These are phyloP conservation scores for Sarcophaga subvicina DNA, from an alignment of 2,888 invertebrate genomes.

Conservation along the genomic window DNA sequence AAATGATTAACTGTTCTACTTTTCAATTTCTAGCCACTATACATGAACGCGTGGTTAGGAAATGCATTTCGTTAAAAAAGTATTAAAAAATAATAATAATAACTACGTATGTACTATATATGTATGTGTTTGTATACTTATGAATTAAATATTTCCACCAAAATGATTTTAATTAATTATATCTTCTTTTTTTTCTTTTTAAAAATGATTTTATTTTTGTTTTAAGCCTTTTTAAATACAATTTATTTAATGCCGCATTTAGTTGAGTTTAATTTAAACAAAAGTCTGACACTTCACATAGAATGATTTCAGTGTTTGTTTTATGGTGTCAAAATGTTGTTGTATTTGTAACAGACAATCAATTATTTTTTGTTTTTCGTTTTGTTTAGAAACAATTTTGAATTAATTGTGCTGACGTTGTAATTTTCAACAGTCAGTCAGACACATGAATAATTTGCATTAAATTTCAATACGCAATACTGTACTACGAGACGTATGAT, in stretches of 20 bases:
- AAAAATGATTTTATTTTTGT: no score
- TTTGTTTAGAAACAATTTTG: neutral
- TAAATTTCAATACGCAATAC: neutral
- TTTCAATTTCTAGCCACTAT: no score
- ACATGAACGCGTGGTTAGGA: no score
- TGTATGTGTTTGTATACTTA: conserved; percentile 24
- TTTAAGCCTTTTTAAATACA: conserved; percentile 36
- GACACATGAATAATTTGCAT: neutral
- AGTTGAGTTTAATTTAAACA: neutral
- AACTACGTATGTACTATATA: neutral
- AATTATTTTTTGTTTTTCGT: no score
- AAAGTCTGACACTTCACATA: no score
- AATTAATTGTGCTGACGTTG: neutral
- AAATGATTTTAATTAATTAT: conserved; percentile 46
- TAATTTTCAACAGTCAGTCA: neutral
- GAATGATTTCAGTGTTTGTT: no score
- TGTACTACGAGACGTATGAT: neutral
- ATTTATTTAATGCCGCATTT: neutral
- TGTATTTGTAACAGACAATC: no score
- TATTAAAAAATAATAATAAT: no score
- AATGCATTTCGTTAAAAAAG: no score
- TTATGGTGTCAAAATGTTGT: no score
- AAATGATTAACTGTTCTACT: no score
- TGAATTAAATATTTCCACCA: conserved; percentile 37
- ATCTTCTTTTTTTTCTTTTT: neutral